Evolutionary conservation across 2,113 vertebrate species (phyloP).

Genomic region (Macheiramphus alcinus): DNA sequence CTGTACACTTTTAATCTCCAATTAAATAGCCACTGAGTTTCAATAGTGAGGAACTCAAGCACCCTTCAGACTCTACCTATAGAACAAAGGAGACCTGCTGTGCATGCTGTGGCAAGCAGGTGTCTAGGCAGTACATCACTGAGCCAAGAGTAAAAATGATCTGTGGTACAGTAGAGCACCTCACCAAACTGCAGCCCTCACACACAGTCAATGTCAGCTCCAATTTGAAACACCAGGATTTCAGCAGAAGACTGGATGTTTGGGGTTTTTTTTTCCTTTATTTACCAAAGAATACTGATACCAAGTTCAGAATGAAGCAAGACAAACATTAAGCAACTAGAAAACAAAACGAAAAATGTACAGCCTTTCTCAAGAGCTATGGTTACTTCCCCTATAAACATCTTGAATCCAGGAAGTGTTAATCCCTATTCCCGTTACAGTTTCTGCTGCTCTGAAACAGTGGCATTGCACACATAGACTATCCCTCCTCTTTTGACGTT

Average conservation of each 20-base stretch:
- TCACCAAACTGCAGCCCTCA: background rate
- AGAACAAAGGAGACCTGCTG: background rate
- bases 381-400: background rate
- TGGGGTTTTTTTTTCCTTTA: background rate
- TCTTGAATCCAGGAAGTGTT: background rate
- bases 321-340: background rate
- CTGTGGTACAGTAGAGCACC: background rate
- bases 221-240: background rate
- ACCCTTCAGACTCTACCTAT: background rate
- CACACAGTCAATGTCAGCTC: background rate
- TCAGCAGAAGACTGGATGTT: background rate
- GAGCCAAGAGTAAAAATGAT: background rate
- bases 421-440: background rate
- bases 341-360: background rate
- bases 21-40: background rate
- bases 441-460: background rate
- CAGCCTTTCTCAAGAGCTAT: slow-evolving; percentile 29
- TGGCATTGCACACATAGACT: background rate
- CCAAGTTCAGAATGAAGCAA: background rate
- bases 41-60: background rate
- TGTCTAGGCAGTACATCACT: background rate
- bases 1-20: background rate
- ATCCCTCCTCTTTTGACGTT: background rate
- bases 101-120: background rate
- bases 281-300: background rate